Percentiles rank a stretch among this genome's conserved stretches.
phyloP scores from a whole-genome alignment of 2,797 vertebrate genomes.

The Sebastolobus alascanus region DNA sequence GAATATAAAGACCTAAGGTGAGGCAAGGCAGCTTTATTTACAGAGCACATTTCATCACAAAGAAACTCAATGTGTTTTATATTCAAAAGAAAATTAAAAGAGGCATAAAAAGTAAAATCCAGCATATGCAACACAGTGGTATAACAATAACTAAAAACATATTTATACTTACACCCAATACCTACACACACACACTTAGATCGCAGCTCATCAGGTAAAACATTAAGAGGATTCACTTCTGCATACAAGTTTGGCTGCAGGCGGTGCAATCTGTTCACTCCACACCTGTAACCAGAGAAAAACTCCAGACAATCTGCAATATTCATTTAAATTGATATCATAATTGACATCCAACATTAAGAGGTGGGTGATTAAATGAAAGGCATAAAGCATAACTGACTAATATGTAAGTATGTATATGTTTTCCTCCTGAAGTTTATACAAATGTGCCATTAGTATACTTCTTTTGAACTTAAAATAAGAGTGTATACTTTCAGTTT shows the following conservation, averaged over 20 bases:
- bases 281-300: constrained; percentile 3
- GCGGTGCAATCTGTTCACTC: constrained; percentile 10
- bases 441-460: too few relatives aligned
- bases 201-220: background rate
- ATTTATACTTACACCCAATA: background rate
- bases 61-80: background rate
- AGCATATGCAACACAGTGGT: background rate
- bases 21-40: background rate
- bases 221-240: background rate
- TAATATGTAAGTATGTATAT: background rate
- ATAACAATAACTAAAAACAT: background rate
- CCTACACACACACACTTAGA: too few relatives aligned
- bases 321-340: background rate
- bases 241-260: constrained; percentile 24
- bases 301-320: constrained; percentile 5
- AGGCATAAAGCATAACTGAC: background rate
- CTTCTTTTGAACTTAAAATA: too few relatives aligned
- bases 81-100: background rate
- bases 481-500: too few relatives aligned
- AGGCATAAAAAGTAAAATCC: background rate
- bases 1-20: constrained; percentile 7
- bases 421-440: background rate
- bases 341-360: background rate
- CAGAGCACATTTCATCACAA: background rate
- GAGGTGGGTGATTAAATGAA: background rate